Evolutionary conservation across 2,113 vertebrate species (phyloP).

Genomic region (Callionymus lyra): DNA sequence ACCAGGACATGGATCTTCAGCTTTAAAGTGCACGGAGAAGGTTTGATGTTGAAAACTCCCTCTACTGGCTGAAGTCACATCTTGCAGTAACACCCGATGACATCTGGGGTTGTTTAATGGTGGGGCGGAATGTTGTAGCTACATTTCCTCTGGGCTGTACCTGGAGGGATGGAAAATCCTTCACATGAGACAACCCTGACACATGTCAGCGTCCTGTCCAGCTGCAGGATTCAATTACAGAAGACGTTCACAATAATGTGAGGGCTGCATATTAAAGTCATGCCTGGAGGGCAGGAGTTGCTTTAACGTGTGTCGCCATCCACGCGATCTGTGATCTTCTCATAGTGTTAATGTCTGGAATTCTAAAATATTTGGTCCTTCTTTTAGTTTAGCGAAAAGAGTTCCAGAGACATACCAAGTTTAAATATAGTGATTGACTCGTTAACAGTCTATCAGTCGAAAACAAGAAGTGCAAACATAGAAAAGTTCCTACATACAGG

Average conservation of each 20-base stretch:
- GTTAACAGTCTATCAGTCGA: too few relatives aligned
- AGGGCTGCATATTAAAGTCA: slow-evolving; percentile 52
- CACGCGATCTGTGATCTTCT: too few relatives aligned
- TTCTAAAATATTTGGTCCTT: too few relatives aligned
- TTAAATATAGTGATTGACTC: too few relatives aligned
- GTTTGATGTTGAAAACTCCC: slow-evolving; percentile 33
- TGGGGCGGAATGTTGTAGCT: slow-evolving; percentile 25
- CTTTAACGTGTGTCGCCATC: slow-evolving; percentile 49
- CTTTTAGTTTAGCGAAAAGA: too few relatives aligned
- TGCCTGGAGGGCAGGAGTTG: slow-evolving; percentile 36
- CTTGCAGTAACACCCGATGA: slow-evolving; percentile 32
- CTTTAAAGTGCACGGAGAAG: too few relatives aligned
- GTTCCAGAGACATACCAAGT: too few relatives aligned
- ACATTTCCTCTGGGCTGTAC: slow-evolving; percentile 27
- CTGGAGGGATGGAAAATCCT: slow-evolving; percentile 24
- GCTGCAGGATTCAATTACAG: slow-evolving; percentile 44
- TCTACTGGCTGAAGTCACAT: slow-evolving; percentile 56
- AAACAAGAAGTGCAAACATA: too few relatives aligned
- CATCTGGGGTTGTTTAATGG: slow-evolving; percentile 54
- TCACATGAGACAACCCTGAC: slow-evolving; percentile 39
- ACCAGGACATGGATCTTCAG: too few relatives aligned
- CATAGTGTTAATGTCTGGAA: slow-evolving; percentile 31
- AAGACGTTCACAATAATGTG: slow-evolving; percentile 51
- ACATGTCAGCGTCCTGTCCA: slow-evolving; percentile 52
- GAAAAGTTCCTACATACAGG: too few relatives aligned